Evolutionary conservation across 2,113 vertebrate species (phyloP), one percentile per base, ranked within the genome.

Genomic region (Nycticebus coucang): DNA sequence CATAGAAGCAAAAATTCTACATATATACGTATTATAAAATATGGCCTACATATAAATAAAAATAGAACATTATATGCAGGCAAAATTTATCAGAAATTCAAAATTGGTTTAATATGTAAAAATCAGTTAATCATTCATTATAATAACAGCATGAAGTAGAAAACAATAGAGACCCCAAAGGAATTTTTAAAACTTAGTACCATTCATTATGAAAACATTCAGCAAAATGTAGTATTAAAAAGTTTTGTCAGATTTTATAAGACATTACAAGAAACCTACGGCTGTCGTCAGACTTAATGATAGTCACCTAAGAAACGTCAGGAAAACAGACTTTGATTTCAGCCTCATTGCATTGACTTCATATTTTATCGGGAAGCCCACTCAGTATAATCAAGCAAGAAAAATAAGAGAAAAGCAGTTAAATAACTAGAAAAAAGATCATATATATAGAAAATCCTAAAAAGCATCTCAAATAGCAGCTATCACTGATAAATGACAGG

Each of bases 151-250:
- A 72, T 3, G 72, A 79, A 89, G 6, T 17, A 82, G 24, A 83
- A 57, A 84, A 59, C 22, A 60, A 66, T 35, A 75, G 50, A 71
- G 37, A 15, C 1, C 10, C 37, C 33, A 21, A 91, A 87, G 7
- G 55, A 93, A 89, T 89, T n/a, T 93, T 14, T 90, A 90, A 59
- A 84, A 74, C 59, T 75, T 68, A 91, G 37, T 0, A 87, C 7
- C 18, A 62, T 10, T 81, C 7, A 37, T 68, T 50, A 85, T 75
- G 37, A 68, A 91, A 87, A 87, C 37, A 75, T 4, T 85, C 22
- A 81, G n/a, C 19, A 77, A 91, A 86, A 53, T 33, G 7, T 28
- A 69, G 57, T 60, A n/a, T 35, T 77, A 37, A 8, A 59, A 19
- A 81, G 2, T 7, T 22, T 53, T 87, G 45, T 87, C 19, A 80